Evolutionary conservation across 2,113 vertebrate species (phyloP).

Genomic region (Cynopterus brachyotis): DNA sequence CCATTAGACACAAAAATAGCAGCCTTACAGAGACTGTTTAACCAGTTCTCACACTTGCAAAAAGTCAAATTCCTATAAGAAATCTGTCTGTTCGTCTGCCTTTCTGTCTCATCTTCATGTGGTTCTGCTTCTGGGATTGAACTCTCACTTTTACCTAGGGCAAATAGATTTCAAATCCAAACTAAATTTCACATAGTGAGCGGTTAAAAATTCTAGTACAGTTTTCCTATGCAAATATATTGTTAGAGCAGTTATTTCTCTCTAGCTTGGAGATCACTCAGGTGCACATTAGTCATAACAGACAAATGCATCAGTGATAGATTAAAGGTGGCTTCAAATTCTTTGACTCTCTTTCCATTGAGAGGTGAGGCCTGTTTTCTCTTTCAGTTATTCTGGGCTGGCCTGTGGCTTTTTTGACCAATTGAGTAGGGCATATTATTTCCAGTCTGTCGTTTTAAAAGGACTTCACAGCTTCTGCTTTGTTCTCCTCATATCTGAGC

Average conservation of each 20-base stretch:
- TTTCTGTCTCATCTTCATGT: background rate
- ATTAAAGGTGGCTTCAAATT: background rate
- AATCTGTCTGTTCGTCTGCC: background rate
- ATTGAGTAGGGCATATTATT: background rate
- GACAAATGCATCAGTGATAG: background rate
- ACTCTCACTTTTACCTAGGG: background rate
- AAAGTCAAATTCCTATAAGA: background rate
- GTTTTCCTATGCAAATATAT: background rate
- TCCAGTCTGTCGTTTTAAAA: background rate
- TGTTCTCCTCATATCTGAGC: background rate
- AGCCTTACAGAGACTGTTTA: background rate
- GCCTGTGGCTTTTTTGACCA: background rate
- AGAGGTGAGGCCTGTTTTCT: background rate
- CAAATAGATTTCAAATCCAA: constrained; percentile 20
- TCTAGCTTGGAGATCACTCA: background rate
- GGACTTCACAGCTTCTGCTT: background rate
- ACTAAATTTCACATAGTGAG: background rate
- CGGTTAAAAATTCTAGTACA: background rate
- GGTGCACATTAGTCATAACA: background rate
- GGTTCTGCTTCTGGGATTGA: background rate
- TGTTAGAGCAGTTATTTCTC: background rate
- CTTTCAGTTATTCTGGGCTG: background rate
- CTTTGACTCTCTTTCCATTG: background rate
- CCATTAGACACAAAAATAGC: background rate
- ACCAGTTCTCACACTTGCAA: background rate